Base-by-base conservation (phyloP, 2,888 invertebrate genomes). In the Esperia sulphurella region DNA sequence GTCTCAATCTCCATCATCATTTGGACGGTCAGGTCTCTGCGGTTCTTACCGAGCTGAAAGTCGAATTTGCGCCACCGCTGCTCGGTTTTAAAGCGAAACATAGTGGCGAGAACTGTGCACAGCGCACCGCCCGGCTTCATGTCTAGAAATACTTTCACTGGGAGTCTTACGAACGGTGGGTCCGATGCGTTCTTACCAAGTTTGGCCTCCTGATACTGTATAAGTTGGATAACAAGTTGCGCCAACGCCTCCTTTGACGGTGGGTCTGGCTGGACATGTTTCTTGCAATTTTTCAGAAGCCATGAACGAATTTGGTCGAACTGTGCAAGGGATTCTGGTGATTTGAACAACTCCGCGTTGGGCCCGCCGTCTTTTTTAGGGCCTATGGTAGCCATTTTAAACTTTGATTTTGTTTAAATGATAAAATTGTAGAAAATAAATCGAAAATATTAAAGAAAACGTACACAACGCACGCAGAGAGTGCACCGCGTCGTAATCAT, bases 21-120 rank as follows among this genome's bases (percentile, higher is more conserved):
- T 76, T 98, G 98, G 51, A 97, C 94, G 69, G 97, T 95, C 55
- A 97, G 92, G 74, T 98, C 98, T 83, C 97, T 94, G 33, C 97
- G 91, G 51, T 66, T 94, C 92, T 94, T 94, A 90, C 93, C 93
- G 79, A 95, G 94, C 83, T 95, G 95, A 87, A 97, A 95, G 91
- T 97, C 97, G 83, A 98, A 97, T 84, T 97, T 93, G 73, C 97
- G 93, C 94, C 97, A 98, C 81, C 97, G 95, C 87, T 98, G 98
- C 82, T 98, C 98, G 81, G 94, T 95, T 86, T 98, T 97, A 90
- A 97, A 98, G 75, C 96, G 96, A 91, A 95, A 98, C 79, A 97
- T 97, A 58, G 97, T 95, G 63, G 96, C 94, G 61, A 99, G 92
- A 76, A 98, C 96, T 67, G 97, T 96, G 90, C 98, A 98, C 51